Conservation (phyloP, 2,113 vertebrate genomes). For the Pomatorhinus ruficollis region DNA sequence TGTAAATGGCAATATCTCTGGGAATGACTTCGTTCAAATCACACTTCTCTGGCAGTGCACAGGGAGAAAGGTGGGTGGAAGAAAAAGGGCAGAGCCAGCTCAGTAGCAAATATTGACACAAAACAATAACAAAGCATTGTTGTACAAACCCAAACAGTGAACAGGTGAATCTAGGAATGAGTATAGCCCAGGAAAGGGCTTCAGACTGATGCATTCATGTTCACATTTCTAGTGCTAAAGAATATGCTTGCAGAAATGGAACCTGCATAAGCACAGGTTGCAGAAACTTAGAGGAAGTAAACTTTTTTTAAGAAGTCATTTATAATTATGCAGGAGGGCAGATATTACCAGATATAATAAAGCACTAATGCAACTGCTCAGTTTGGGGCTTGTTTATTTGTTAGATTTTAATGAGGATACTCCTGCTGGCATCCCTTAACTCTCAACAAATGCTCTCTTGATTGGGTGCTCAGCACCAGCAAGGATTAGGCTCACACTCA, state of each 20-base stretch:
- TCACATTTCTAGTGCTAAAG: neutral
- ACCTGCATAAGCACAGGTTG: neutral
- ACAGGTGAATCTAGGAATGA: neutral
- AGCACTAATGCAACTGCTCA: neutral
- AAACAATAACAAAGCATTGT: constrained; percentile 2
- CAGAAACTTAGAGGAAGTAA: neutral
- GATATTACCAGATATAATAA: neutral
- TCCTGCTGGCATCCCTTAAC: neutral
- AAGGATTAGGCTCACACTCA: neutral
- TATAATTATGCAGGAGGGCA: neutral
- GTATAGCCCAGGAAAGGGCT: neutral
- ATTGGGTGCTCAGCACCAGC: neutral
- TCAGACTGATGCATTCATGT: neutral
- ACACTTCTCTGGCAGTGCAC: neutral
- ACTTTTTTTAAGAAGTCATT: too few relatives aligned
- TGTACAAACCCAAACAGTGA: neutral
- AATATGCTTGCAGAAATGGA: neutral
- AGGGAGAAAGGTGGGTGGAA: constrained; percentile 8
- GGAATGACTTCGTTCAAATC: constrained; percentile 6
- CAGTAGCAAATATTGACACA: constrained; percentile 15
- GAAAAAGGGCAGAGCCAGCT: neutral
- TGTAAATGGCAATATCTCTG: neutral
- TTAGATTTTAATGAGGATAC: neutral
- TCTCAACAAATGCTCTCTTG: neutral
- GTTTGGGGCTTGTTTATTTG: neutral